phyloP scores from a whole-genome alignment of 2,888 invertebrate genomes.

The Unio delphinus region DNA sequence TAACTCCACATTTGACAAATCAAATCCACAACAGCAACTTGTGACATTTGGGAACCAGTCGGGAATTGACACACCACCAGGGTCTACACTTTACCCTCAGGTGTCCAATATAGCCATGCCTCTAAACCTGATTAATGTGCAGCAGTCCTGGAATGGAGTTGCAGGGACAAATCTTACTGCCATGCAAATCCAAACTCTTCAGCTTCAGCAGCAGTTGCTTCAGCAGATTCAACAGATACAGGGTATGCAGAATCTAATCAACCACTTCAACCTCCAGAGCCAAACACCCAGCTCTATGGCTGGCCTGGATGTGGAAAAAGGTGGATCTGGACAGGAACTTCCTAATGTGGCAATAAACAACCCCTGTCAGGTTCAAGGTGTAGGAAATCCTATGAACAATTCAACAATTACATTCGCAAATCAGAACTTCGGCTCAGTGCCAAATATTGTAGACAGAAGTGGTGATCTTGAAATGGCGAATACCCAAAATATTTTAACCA shows the following conservation, averaged over 20 bases:
- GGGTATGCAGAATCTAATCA: constrained; percentile 55
- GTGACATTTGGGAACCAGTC: neutral
- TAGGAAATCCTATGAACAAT: too few relatives aligned
- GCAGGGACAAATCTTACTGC: constrained; percentile 48
- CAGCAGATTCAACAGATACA: constrained; percentile 61
- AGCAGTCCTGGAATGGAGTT: constrained; percentile 45
- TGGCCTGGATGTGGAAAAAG: neutral
- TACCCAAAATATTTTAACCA: too few relatives aligned
- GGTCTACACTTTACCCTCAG: constrained; percentile 2
- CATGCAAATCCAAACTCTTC: constrained; percentile 56
- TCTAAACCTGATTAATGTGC: constrained; percentile 46
- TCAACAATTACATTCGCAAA: too few relatives aligned
- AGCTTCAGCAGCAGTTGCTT: constrained; percentile 55
- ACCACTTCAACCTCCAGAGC: constrained; percentile 49
- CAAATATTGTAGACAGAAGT: too few relatives aligned
- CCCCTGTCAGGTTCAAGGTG: too few relatives aligned
- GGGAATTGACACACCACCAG: constrained; percentile 1
- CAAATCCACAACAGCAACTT: constrained; percentile 13
- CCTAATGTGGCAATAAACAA: too few relatives aligned
- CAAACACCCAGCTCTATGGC: neutral
- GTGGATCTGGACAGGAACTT: too few relatives aligned
- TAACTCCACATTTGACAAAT: constrained; percentile 21
- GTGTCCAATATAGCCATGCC: constrained; percentile 16
- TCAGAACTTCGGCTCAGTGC: too few relatives aligned
- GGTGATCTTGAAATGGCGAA: too few relatives aligned